Percentiles rank a stretch among this genome's conserved stretches.
Evolutionary conservation across 2,888 invertebrate species (phyloP).

Genomic region (Mesoligia furuncula): DNA sequence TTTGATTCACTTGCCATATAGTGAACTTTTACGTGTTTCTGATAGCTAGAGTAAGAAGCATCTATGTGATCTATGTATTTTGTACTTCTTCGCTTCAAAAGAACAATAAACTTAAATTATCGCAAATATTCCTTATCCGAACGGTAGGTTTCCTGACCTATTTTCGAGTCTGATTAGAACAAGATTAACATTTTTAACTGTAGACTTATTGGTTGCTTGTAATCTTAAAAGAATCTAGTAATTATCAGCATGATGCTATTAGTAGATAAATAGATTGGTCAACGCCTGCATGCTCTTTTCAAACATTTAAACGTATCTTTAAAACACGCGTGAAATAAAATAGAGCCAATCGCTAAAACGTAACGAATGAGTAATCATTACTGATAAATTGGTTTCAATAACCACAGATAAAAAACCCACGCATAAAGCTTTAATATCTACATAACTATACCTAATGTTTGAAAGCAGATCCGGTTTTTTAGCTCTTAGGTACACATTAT

Average conservation of each 20-base stretch:
- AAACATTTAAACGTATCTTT: background rate
- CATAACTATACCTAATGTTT: background rate
- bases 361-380: constrained; percentile 29
- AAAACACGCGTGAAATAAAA: constrained; percentile 14
- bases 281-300: constrained; percentile 24
- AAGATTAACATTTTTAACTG: background rate
- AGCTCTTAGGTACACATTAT: background rate
- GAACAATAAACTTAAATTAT: background rate
- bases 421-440: background rate
- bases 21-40: background rate
- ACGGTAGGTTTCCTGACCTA: constrained; percentile 28
- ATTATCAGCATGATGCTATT: constrained; percentile 40
- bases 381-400: constrained; percentile 32
- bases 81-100: background rate
- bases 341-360: constrained; percentile 16
- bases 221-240: constrained; percentile 33
- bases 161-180: constrained; percentile 36
- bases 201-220: constrained; percentile 7
- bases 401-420: constrained; percentile 38
- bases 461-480: constrained; percentile 30
- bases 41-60: background rate
- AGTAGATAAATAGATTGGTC: constrained; percentile 39
- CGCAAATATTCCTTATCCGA: background rate
- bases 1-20: background rate
- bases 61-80: background rate